Base-by-base conservation (phyloP, 1,140 invertebrate genomes). In the Carcinoscorpius rotundicauda region DNA sequence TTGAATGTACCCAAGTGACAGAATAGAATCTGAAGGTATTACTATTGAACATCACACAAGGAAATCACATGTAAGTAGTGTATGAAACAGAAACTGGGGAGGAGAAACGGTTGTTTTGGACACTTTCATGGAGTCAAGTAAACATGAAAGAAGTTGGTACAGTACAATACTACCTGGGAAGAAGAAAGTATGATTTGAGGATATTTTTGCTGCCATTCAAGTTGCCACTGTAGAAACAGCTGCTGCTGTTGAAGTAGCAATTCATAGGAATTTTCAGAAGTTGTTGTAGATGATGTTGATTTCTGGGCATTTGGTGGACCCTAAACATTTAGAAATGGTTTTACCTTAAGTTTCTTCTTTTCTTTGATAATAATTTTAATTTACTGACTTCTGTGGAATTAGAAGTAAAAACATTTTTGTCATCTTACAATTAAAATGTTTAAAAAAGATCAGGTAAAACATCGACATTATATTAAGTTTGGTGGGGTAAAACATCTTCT, bases 181-280 rank as follows among this genome's bases (percentile, higher is more conserved):
- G 85, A 86, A 58, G 87, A 86, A 62, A 87, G 76, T 69, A 88
- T 85, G 57, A 87, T 85, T 78, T 88, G 86, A 11, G 86, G 86
- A 74, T 86, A 87, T 81, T 89, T 90, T 70, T 87, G 86, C 74
- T 87, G 85, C 76, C 83, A 83, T 58, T 90, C 87, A 66, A 88
- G 78, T 78, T 91, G 92, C 82, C 90, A 91, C 76, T 94, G 91
- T 0, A 96, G 80, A 68, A 92, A 86, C 60, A 95, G 81, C 75
- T 96, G 93, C 74, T 97, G 94, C 72, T 97, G 94, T 72, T 96
- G 89, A 49, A 97, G 79, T 29, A 97, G 80, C 61, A 97, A 77
- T 74, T 97, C 89, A 74, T 97, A 97, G 6, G 89, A 88, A 3
- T 91, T 93, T 77, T 94, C 91, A 65, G 75, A 73, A 10, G 78